Percentiles rank a stretch among this genome's conserved stretches.
Conservation (phyloP, 30 jellyfish, hydroid and myxozoan species). For the Chrysaora quinquecirrha region DNA sequence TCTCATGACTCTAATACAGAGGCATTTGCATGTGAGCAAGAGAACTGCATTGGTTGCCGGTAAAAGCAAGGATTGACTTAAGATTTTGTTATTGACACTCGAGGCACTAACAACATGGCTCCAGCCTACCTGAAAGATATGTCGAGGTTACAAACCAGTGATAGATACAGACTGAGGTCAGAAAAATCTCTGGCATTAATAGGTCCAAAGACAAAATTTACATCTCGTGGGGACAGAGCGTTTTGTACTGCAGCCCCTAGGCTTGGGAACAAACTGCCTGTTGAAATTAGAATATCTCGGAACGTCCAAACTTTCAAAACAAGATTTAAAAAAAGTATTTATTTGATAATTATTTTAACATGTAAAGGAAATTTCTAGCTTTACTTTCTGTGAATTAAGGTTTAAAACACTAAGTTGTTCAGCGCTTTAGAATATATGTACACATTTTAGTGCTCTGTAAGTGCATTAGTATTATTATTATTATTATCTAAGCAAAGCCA, state of each 20-base stretch:
- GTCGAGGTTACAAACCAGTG: conserved; percentile 40
- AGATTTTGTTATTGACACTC: background rate
- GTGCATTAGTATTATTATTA: too few relatives aligned
- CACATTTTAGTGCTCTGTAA: background rate
- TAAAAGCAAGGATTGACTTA: background rate
- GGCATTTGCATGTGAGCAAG: too few relatives aligned
- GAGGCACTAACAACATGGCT: too few relatives aligned
- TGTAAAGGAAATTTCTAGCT: too few relatives aligned
- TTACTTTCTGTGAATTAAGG: too few relatives aligned
- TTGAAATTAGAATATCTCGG: conserved; percentile 45
- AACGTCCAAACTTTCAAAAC: conserved; percentile 28
- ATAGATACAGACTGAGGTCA: too few relatives aligned
- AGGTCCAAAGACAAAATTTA: conserved; percentile 22
- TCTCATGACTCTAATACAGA: too few relatives aligned
- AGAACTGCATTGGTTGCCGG: conserved; percentile 24
- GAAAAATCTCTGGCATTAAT: too few relatives aligned
- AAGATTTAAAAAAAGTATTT: conserved; percentile 12
- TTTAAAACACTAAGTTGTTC: too few relatives aligned
- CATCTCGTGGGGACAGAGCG: too few relatives aligned
- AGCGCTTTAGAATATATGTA: too few relatives aligned
- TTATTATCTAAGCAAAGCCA: too few relatives aligned
- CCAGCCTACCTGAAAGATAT: conserved; percentile 43
- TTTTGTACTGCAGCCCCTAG: conserved; percentile 21
- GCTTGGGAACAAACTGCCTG: conserved; percentile 49
- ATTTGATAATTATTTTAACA: conserved; percentile 4